These are phyloP conservation scores for Emydocephalus ijimae DNA, from an alignment of 2,113 vertebrate genomes.

Conservation along the genomic window DNA sequence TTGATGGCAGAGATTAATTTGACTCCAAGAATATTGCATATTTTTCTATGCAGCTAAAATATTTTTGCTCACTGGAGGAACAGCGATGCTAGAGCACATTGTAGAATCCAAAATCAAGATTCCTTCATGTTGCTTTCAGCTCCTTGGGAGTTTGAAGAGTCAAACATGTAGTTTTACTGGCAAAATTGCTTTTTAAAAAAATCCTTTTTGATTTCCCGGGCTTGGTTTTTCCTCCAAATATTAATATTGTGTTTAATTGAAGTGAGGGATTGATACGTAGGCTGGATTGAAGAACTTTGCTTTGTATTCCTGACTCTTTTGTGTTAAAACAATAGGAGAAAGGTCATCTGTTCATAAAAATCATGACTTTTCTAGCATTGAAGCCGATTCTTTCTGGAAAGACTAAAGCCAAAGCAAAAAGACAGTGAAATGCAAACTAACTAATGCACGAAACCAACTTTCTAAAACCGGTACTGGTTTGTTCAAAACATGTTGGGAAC, in stretches of 20 bases:
- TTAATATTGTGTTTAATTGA: neutral
- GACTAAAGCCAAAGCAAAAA: neutral
- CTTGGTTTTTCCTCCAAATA: neutral
- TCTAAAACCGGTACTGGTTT: neutral
- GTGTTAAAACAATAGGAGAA: neutral
- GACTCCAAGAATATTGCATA: neutral
- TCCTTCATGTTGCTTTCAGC: neutral
- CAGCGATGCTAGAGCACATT: neutral
- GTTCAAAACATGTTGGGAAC: neutral
- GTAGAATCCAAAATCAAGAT: neutral
- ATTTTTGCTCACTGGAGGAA: neutral
- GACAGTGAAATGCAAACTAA: neutral
- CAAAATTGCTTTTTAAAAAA: neutral
- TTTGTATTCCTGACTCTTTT: neutral
- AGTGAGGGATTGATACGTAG: neutral
- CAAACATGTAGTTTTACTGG: neutral
- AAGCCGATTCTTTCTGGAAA: neutral
- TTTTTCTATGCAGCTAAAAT: neutral
- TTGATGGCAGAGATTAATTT: neutral
- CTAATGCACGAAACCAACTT: neutral
- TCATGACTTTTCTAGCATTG: neutral
- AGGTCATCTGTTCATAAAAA: neutral
- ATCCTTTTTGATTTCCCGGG: neutral
- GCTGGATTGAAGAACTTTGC: neutral
- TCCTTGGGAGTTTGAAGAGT: neutral